Percentiles rank a stretch among this genome's conserved stretches.
phyloP scores from a whole-genome alignment of 2,797 vertebrate species.

The Pagetopsis macropterus region DNA sequence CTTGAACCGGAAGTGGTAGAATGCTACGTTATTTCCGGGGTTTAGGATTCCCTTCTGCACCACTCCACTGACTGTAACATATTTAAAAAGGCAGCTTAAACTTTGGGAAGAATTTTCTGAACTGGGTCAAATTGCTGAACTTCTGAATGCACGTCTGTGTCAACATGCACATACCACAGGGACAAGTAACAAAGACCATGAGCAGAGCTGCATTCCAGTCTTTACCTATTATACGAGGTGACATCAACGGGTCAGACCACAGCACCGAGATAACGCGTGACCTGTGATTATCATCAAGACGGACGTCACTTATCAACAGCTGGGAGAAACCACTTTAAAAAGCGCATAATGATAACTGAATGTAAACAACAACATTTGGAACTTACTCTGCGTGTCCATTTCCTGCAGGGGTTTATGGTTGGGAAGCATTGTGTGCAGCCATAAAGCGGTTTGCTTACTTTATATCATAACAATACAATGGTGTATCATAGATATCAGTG shows the following conservation, averaged over 20 bases:
- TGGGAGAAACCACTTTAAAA: not conserved
- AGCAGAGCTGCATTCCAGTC: conserved; percentile 74
- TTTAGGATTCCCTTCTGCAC: too few species aligned
- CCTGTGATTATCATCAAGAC: not conserved
- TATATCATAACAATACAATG: conserved; percentile 19
- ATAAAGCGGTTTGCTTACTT: conserved; percentile 37
- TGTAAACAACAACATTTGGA: not conserved
- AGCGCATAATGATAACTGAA: not conserved
- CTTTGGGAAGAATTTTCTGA: conserved; percentile 14
- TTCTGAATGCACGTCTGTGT: conserved; percentile 67
- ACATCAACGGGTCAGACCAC: conserved; percentile 40
- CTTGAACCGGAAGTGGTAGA: too few species aligned
- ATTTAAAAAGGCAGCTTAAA: not conserved
- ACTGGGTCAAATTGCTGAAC: conserved; percentile 65
- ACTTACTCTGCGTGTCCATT: not conserved
- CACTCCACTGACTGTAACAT: not conserved
- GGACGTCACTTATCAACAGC: not conserved
- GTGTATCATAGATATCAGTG: not conserved
- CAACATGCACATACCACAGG: conserved; percentile 75
- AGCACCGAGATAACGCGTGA: conserved; percentile 15
- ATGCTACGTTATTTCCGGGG: too few species aligned
- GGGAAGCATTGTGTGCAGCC: not conserved
- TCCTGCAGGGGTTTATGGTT: conserved; percentile 13
- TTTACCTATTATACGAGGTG: conserved; percentile 73
- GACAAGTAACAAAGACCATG: conserved; percentile 71